Evolutionary conservation across 1,140 invertebrate genomes (phyloP).

Genomic region (Drosophila hydei): DNA sequence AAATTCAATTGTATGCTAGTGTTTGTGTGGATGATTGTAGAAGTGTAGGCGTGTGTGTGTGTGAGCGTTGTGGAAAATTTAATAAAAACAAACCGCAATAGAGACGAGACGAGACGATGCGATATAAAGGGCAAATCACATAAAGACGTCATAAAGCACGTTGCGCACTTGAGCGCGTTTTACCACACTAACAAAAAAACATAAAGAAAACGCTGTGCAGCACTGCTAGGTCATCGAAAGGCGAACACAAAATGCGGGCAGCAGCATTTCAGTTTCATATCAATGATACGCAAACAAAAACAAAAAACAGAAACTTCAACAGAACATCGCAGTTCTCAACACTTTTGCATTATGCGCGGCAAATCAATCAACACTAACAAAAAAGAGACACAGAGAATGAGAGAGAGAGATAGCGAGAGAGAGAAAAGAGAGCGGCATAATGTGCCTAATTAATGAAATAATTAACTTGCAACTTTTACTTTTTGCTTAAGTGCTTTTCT

Average conservation of each 20-base stretch:
- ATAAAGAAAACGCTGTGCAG: neutral
- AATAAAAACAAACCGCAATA: conserved; percentile 70
- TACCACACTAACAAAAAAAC: conserved; percentile 14
- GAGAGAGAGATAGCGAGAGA: neutral
- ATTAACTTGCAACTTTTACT: conserved; percentile 66
- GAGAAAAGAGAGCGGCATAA: neutral
- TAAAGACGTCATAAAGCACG: conserved; percentile 69
- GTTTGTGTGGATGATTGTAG: neutral
- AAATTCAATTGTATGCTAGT: conserved; percentile 39
- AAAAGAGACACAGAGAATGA: neutral
- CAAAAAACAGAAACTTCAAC: neutral
- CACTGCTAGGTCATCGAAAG: conserved; percentile 9
- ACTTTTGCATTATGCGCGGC: conserved; percentile 31
- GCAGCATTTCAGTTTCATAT: conserved; percentile 2
- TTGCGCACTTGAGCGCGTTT: conserved; percentile 60
- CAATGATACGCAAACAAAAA: conserved; percentile 10
- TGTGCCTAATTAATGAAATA: conserved; percentile 63
- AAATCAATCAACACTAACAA: conserved; percentile 59
- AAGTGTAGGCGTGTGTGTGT: conserved; percentile 3
- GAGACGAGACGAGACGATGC: conserved; percentile 16
- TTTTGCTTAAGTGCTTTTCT: conserved; percentile 59
- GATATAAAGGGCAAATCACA: conserved; percentile 53
- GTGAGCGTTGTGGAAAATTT: conserved; percentile 44
- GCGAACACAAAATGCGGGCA: conserved; percentile 5
- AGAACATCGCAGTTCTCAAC: conserved; percentile 35